A percentile compares a stretch with the other conserved stretches of the same genome.
Evolutionary conservation across 1,140 invertebrate genomes (phyloP).

Genomic region (Lethrus apterus): DNA sequence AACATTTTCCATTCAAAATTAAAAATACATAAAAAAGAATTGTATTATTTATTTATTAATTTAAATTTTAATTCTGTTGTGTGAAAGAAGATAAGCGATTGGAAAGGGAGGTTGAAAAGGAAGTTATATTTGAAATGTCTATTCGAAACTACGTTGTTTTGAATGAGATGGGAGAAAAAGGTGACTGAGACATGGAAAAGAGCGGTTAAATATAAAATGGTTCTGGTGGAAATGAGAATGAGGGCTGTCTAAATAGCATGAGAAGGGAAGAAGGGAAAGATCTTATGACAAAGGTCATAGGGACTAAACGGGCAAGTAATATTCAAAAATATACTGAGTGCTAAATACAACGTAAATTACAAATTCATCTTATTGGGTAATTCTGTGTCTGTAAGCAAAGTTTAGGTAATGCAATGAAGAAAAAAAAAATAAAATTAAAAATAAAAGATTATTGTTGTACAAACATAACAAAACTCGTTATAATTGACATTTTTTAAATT

Average conservation of each 20-base stretch:
- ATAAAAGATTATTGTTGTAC: background rate
- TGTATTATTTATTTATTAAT: background rate
- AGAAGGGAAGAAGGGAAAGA: no score
- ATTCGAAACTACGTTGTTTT: no score
- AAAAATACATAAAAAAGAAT: background rate
- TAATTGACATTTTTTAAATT: no score
- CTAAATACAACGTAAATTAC: background rate
- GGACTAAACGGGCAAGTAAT: no score
- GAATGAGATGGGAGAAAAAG: no score
- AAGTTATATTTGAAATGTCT: no score
- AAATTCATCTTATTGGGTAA: background rate
- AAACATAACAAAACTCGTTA: background rate
- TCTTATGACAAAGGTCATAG: no score
- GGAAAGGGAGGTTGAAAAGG: background rate
- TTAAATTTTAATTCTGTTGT: background rate
- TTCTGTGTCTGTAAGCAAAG: background rate
- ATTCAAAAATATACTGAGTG: no score
- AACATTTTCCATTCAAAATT: background rate
- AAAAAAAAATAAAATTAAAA: background rate
- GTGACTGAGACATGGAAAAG: no score
- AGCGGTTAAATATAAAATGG: no score
- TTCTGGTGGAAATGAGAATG: no score
- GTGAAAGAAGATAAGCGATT: background rate
- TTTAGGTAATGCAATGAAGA: background rate
- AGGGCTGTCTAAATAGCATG: no score